These are phyloP conservation scores for Apamea epomidion DNA, from an alignment of 2,888 invertebrate species.

Conservation along the genomic window DNA sequence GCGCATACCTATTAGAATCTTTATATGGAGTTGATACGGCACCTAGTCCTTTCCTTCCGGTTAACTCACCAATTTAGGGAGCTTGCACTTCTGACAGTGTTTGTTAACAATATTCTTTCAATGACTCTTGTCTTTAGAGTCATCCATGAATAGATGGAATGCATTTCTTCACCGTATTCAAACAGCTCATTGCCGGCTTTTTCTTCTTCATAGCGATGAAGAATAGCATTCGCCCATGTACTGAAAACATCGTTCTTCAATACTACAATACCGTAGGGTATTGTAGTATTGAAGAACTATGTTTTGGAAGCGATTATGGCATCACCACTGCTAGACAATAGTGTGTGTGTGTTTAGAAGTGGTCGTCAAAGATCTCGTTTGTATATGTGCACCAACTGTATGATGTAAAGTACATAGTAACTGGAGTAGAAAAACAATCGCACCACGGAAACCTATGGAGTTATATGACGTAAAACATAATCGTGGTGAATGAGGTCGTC, in stretches of 20 bases:
- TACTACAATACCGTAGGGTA: neutral
- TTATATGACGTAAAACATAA: conserved; percentile 51
- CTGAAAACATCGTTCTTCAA: neutral
- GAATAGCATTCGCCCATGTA: neutral
- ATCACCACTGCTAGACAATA: neutral
- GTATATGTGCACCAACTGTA: conserved; percentile 24
- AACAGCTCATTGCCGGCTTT: neutral
- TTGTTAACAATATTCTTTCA: neutral
- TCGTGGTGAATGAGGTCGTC: conserved; percentile 52
- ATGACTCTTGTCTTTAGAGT: too few relatives aligned
- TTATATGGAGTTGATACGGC: neutral
- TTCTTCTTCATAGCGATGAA: neutral
- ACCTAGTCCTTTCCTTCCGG: too few relatives aligned
- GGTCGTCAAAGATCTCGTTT: conserved; percentile 6
- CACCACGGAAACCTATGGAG: conserved; percentile 55
- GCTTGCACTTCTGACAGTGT: neutral
- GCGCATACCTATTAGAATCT: neutral
- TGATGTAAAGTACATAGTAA: conserved; percentile 61
- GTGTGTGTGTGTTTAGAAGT: neutral
- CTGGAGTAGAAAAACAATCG: conserved; percentile 65
- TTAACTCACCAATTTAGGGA: neutral
- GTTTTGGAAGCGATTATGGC: neutral
- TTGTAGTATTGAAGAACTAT: too few relatives aligned
- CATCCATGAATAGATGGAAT: neutral
- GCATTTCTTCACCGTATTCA: neutral